phyloP scores from a whole-genome alignment of 2,888 invertebrate species.

The Labia minor region DNA sequence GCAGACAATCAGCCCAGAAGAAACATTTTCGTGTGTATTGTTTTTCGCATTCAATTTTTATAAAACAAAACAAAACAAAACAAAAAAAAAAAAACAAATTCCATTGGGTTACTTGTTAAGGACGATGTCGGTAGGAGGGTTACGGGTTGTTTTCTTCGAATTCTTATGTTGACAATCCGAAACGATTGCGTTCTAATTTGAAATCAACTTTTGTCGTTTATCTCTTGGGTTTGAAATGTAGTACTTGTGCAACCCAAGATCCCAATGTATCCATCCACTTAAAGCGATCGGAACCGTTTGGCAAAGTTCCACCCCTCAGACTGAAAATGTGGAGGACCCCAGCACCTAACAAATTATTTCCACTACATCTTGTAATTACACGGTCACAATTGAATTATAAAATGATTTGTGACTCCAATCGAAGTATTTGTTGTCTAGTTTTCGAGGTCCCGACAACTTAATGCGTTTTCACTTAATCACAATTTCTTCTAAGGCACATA shows the following conservation, averaged over 20 bases:
- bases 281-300: neutral
- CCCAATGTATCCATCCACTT: neutral
- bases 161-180: neutral
- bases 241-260: neutral
- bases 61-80: neutral
- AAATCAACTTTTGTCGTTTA: constrained; percentile 1
- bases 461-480: constrained; percentile 6
- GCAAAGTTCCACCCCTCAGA: neutral
- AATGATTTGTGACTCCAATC: constrained; percentile 1
- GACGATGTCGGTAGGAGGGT: too few species aligned
- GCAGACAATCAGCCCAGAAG: too few species aligned
- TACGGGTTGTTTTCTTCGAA: neutral
- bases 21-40: too few species aligned
- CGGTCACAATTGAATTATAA: neutral
- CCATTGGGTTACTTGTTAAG: neutral
- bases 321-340: neutral
- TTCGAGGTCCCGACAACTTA: neutral
- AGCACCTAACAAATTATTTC: constrained; percentile 13
- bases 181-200: neutral
- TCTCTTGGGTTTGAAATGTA: neutral
- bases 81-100: neutral
- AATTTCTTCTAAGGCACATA: neutral
- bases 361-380: constrained; percentile 13
- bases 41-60: neutral
- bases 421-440: neutral